A percentile compares a stretch with the other conserved stretches of the same genome.
Evolutionary conservation across 2,888 invertebrate species (phyloP).

Genomic region (Spicauda simplicius): DNA sequence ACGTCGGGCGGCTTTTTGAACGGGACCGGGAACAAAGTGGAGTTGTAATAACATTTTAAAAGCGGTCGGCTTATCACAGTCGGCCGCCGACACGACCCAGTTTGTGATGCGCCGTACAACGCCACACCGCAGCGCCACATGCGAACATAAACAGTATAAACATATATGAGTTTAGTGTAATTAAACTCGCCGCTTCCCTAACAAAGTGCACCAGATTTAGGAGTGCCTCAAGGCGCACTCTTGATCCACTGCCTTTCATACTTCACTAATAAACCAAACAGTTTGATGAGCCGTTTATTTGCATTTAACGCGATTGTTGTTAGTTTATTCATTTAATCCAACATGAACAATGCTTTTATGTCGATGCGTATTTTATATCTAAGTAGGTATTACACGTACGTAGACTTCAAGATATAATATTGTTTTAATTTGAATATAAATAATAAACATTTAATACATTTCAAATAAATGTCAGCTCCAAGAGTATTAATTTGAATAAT

Average conservation of each 20-base stretch:
- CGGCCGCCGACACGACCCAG: slow-evolving; percentile 64
- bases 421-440: too few species aligned
- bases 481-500: slow-evolving; percentile 9
- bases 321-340: slow-evolving; percentile 16
- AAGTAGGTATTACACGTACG: background rate
- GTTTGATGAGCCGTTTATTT: slow-evolving; percentile 17
- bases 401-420: background rate
- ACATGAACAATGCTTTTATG: slow-evolving; percentile 2
- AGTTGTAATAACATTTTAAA: slow-evolving; percentile 58
- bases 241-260: background rate
- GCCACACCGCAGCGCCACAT: slow-evolving; percentile 13
- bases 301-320: slow-evolving; percentile 2
- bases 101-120: slow-evolving; percentile 52
- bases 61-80: slow-evolving; percentile 62
- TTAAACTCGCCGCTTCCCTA: slow-evolving; percentile 36
- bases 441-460: too few species aligned
- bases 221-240: slow-evolving; percentile 17
- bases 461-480: too few species aligned
- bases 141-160: slow-evolving; percentile 37
- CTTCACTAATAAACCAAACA: slow-evolving; percentile 13
- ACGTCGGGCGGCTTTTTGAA: slow-evolving; percentile 8
- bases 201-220: slow-evolving; percentile 19
- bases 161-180: slow-evolving; percentile 34
- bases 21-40: slow-evolving; percentile 45
- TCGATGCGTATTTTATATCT: background rate